These are phyloP conservation scores for Archips crataeganus DNA, from an alignment of 2,888 invertebrate genomes.

Conservation along the genomic window DNA sequence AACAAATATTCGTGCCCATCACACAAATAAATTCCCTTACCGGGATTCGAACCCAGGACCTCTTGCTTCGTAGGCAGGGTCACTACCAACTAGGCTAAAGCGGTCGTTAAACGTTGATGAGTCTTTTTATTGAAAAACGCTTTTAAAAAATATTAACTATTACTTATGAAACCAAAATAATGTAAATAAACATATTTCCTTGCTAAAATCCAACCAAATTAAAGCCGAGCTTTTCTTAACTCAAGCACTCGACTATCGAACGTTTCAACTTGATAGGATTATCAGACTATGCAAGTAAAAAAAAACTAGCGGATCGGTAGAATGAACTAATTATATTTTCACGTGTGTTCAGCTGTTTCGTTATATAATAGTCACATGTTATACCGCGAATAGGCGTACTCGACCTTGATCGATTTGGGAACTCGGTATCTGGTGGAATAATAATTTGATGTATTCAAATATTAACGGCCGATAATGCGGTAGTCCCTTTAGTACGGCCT, in stretches of 20 bases:
- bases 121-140: too few species aligned
- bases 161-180: too few species aligned
- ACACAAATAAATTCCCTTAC: too few species aligned
- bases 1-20: too few species aligned
- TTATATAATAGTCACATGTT: slow-evolving; percentile 9
- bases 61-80: too few species aligned
- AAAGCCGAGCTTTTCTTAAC: not conserved
- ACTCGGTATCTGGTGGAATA: slow-evolving; percentile 8
- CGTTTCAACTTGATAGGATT: not conserved
- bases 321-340: not conserved
- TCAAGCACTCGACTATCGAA: not conserved
- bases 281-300: not conserved
- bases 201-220: not conserved
- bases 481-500: too few species aligned
- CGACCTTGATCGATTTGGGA: slow-evolving; percentile 40
- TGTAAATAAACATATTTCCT: too few species aligned
- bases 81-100: too few species aligned
- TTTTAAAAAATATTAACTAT: too few species aligned
- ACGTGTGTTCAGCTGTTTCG: not conserved
- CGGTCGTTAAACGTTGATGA: too few species aligned
- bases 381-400: slow-evolving; percentile 32
- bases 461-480: too few species aligned
- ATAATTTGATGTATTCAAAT: not conserved
- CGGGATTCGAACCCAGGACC: too few species aligned
- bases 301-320: not conserved